These are phyloP conservation scores for Andinoacara biseriatus DNA, from an alignment of 2,113 vertebrate species.

Conservation along the genomic window DNA sequence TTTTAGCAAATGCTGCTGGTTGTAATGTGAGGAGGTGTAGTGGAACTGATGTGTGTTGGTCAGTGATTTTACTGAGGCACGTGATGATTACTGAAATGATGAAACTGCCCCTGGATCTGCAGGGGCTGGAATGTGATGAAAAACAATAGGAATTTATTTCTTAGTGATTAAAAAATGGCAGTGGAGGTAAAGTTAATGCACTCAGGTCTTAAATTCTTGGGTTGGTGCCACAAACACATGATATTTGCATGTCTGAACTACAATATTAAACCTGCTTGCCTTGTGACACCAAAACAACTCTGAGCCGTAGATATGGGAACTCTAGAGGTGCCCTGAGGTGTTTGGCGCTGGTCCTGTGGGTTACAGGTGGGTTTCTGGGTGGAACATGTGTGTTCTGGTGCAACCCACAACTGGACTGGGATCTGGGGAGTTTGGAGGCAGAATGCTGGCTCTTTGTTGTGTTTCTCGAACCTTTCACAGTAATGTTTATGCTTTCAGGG, in stretches of 20 bases:
- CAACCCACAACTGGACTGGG: neutral
- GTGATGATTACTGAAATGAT: constrained; percentile 11
- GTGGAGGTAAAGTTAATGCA: too few species aligned
- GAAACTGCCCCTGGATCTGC: neutral
- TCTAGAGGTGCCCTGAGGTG: neutral
- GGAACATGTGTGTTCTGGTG: neutral
- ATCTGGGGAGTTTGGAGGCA: neutral
- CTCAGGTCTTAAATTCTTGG: neutral
- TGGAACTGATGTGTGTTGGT: neutral
- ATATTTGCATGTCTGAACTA: neutral
- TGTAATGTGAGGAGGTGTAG: neutral
- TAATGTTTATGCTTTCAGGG: neutral
- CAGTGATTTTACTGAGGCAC: neutral
- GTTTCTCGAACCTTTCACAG: neutral
- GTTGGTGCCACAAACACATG: neutral
- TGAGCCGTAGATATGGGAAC: neutral
- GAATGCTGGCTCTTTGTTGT: neutral
- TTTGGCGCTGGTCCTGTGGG: neutral
- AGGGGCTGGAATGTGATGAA: neutral
- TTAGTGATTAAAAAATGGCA: too few species aligned
- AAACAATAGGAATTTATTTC: neutral
- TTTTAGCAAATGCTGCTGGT: neutral
- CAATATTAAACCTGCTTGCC: neutral
- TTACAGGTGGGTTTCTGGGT: neutral
- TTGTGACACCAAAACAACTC: neutral